These are phyloP conservation scores for Caenorhabditis sinica DNA, from an alignment of 2,888 invertebrate genomes.

Conservation along the genomic window DNA sequence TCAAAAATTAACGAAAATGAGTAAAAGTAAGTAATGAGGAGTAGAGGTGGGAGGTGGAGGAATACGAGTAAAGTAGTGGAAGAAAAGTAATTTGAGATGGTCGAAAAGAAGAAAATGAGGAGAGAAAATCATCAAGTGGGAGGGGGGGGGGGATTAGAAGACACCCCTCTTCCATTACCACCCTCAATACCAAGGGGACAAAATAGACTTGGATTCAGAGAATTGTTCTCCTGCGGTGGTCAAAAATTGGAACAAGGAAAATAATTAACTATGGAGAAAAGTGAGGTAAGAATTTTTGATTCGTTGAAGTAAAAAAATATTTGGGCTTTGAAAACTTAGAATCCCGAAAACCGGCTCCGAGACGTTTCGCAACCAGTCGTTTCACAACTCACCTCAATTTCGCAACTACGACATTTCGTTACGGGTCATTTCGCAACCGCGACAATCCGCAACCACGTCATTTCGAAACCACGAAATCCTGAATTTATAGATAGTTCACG, in stretches of 20 bases:
- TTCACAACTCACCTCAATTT: too few species aligned
- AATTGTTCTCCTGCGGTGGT: not conserved
- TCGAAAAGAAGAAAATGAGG: not conserved
- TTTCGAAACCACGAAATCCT: too few species aligned
- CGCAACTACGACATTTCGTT: too few species aligned
- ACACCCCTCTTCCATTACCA: not conserved
- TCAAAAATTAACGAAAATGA: not conserved
- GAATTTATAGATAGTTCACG: too few species aligned
- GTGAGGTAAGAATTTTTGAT: not conserved
- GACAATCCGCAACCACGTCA: too few species aligned
- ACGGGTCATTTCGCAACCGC: too few species aligned
- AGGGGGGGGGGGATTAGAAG: constrained; percentile 2
- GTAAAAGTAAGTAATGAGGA: not conserved
- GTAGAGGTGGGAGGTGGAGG: not conserved
- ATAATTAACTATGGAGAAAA: not conserved
- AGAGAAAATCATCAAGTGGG: constrained; percentile 9
- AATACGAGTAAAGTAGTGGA: not conserved
- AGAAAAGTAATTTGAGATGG: constrained; percentile 46
- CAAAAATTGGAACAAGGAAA: not conserved
- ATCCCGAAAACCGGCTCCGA: too few species aligned
- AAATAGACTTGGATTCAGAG: too few species aligned
- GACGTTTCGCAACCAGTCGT: too few species aligned
- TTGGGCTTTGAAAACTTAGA: too few species aligned
- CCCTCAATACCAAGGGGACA: not conserved
- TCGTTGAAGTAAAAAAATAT: too few species aligned